Evolutionary conservation across 2,888 invertebrate genomes (phyloP).

Genomic region (Nephrotoma appendiculata): DNA sequence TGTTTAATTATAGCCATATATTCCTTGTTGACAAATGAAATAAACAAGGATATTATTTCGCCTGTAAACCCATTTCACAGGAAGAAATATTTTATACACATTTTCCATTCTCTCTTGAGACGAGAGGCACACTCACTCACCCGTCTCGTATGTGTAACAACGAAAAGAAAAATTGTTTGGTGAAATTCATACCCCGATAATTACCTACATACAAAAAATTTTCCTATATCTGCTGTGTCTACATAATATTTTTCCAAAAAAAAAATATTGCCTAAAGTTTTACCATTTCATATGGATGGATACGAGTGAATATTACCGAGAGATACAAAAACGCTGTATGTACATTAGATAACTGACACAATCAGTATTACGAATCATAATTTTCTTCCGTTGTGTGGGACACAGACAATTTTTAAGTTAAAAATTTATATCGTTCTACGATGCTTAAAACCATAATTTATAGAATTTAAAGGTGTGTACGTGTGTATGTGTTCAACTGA

Average conservation of each 20-base stretch:
- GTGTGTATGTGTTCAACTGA: not conserved
- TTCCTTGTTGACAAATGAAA: not conserved
- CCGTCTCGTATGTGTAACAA: too few relatives aligned
- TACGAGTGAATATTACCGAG: not conserved
- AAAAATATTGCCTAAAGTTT: not conserved
- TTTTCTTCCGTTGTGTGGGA: not conserved
- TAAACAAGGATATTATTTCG: not conserved
- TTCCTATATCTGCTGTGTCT: too few relatives aligned
- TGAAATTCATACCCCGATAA: too few relatives aligned
- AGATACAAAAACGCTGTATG: not conserved
- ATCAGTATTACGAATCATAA: not conserved
- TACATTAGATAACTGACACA: not conserved
- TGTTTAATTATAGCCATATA: not conserved
- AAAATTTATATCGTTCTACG: not conserved
- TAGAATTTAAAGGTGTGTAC: not conserved
- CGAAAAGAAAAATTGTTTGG: too few relatives aligned
- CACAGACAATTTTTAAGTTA: not conserved
- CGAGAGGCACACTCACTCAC: too few relatives aligned
- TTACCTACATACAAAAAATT: too few relatives aligned
- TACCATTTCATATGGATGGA: not conserved
- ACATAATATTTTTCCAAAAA: not conserved
- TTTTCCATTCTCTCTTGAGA: not conserved
- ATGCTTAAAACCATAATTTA: not conserved
- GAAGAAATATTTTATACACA: not conserved
- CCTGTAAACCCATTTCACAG: not conserved